These are phyloP conservation scores for Hydropsyche betteni DNA, from an alignment of 2,888 invertebrate species.

Conservation along the genomic window DNA sequence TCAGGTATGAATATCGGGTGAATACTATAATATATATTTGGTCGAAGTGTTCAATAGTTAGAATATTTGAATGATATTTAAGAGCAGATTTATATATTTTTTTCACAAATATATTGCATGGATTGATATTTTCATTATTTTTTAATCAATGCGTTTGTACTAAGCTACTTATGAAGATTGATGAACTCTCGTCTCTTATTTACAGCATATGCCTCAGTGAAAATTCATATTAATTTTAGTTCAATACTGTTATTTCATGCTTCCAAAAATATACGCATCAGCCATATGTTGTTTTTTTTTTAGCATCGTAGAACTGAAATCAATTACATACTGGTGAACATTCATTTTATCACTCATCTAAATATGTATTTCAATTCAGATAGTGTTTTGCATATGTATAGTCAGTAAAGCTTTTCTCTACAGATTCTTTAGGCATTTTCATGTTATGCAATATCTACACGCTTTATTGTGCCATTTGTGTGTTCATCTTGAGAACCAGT, in stretches of 20 bases:
- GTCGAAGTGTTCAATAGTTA: too few relatives aligned
- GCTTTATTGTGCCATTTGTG: too few relatives aligned
- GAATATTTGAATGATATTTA: too few relatives aligned
- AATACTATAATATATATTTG: too few relatives aligned
- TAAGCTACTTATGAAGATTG: slow-evolving; percentile 2
- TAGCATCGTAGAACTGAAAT: neutral
- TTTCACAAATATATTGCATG: too few relatives aligned
- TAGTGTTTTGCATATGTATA: neutral
- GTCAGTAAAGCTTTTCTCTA: too few relatives aligned
- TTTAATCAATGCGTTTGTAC: too few relatives aligned
- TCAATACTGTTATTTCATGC: slow-evolving; percentile 1
- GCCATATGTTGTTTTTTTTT: slow-evolving; percentile 1
- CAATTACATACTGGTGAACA: neutral
- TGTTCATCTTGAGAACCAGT: neutral
- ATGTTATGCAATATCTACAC: too few relatives aligned
- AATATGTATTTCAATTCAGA: neutral
- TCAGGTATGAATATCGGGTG: too few relatives aligned
- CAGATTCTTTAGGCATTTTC: too few relatives aligned
- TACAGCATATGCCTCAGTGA: slow-evolving; percentile 6
- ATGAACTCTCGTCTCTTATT: neutral
- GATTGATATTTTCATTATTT: too few relatives aligned
- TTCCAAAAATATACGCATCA: slow-evolving; percentile 6
- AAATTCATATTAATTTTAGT: neutral
- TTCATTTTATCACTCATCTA: neutral
- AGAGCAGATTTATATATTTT: too few relatives aligned